Conservation (phyloP, 1,140 invertebrate species). For the Harpegnathos saltator region DNA sequence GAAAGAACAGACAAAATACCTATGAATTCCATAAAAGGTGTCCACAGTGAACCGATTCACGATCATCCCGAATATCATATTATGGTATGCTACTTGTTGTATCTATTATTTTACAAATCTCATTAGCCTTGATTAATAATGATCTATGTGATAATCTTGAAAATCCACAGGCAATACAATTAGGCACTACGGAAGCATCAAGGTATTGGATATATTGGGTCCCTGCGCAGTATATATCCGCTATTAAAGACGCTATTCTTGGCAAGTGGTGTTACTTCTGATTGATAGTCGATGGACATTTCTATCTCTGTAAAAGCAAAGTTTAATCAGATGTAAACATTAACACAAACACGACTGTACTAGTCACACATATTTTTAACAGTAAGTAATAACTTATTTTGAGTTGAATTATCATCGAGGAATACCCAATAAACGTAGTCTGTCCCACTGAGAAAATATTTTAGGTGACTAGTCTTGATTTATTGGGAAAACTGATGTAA, state of each 20-base stretch:
- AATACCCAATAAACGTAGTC: conserved; percentile 69
- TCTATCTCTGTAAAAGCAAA: conserved; percentile 73
- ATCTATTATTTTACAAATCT: conserved; percentile 13
- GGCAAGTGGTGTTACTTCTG: conserved; percentile 95
- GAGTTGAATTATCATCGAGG: conserved; percentile 72
- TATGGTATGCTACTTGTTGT: conserved; percentile 88
- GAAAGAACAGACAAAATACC: conserved; percentile 97
- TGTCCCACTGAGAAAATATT: conserved; percentile 57
- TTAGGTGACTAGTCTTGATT: conserved; percentile 57
- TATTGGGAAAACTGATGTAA: conserved; percentile 40
- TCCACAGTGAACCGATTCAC: conserved; percentile 94
- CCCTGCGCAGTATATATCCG: conserved; percentile 95
- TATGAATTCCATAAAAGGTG: conserved; percentile 95
- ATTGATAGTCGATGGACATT: conserved; percentile 75
- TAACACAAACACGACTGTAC: conserved; percentile 81
- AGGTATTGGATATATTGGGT: conserved; percentile 98
- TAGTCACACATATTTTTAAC: conserved; percentile 84
- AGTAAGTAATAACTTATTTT: conserved; percentile 82
- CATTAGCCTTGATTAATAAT: conserved; percentile 9
- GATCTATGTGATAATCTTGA: conserved; percentile 8
- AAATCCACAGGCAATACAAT: conserved; percentile 90
- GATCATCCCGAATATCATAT: conserved; percentile 97
- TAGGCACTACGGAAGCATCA: conserved; percentile 95
- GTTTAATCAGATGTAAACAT: conserved; percentile 77
- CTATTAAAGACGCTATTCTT: conserved; percentile 96